Base-by-base conservation (phyloP, 2,113 vertebrate genomes). In the Pachyramphus minor region DNA sequence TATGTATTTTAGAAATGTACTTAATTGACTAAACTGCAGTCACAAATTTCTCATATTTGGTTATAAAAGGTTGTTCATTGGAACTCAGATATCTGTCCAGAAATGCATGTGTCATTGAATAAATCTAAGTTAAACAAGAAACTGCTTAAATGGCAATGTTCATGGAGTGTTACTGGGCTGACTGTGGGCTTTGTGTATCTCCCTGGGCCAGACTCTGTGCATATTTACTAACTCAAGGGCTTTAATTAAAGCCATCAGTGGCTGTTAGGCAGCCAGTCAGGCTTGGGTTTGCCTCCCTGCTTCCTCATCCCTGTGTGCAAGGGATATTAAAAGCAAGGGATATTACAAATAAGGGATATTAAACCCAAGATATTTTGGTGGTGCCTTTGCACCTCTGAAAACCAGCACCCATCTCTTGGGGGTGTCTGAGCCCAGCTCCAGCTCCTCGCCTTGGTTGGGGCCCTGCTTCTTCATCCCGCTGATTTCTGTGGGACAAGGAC, bases 61-160 rank as follows among this genome's bases (percentile, higher is more conserved):
- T 93, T 98, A 96, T 96, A 93, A 85, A 94, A 95, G 8, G 8
- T 62, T 95, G 95, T 92, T 97, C 96, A 39, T 56, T 77, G 92
- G 96, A 97, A 95, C 94, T 95, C 92, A 8, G 75, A 23, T 96
- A 77, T 95, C 91, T 98, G 96, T 98, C 95, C 76, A 96, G 96
- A 98, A 97, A 87, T 98, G 98, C 98, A 98, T 97, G 97, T 98
- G 96, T 97, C 96, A 92, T 97, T 96, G 93, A 98, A 98, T 98
- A 98, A 98, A 98, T 95, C 97, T 95, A 77, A 97, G 96, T 97
- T 96, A 96, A 96, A 96, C 93, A 18, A 89, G 47, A 93, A 95
- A 85, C 72, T 63, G 90, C 86, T 86, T 75, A 59, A 82, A 52
- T 44, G 78, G 84, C 79, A 74, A 50, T 37, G 82, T 92, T 44